Conservation (phyloP, 2,888 invertebrate genomes). For the Xylocampa areola region DNA sequence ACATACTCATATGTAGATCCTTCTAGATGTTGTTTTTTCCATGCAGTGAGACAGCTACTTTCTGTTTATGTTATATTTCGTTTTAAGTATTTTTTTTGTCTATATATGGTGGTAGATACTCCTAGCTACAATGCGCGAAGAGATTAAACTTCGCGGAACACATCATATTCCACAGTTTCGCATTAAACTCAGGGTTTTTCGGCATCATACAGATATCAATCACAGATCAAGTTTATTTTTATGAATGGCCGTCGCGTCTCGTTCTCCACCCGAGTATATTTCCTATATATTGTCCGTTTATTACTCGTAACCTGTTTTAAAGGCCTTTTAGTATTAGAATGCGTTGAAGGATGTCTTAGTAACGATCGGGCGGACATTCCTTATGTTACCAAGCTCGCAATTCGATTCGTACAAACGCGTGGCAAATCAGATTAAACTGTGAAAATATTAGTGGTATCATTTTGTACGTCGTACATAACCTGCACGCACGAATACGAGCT, state of each 20-base stretch:
- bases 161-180: conserved; percentile 27
- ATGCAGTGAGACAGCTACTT: too few relatives aligned
- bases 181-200: conserved; percentile 28
- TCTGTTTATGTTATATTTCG: neutral
- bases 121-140: too few relatives aligned
- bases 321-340: conserved; percentile 45
- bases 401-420: conserved; percentile 68
- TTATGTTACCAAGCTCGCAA: conserved; percentile 54
- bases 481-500: conserved; percentile 64
- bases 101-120: too few relatives aligned
- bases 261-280: conserved; percentile 29
- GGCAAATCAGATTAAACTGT: conserved; percentile 83
- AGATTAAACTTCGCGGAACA: conserved; percentile 1
- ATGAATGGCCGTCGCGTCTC: conserved; percentile 54
- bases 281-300: conserved; percentile 46
- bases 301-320: conserved; percentile 48
- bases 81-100: too few relatives aligned
- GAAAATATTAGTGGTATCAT: conserved; percentile 80
- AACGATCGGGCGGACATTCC: conserved; percentile 51
- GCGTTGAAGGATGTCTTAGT: conserved; percentile 55
- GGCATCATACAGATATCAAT: conserved; percentile 35
- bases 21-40: too few relatives aligned
- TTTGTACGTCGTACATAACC: conserved; percentile 33
- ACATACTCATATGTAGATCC: too few relatives aligned
- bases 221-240: conserved; percentile 44